phyloP scores from a whole-genome alignment of 1,140 invertebrate genomes.

The Trachymyrmex septentrionalis region DNA sequence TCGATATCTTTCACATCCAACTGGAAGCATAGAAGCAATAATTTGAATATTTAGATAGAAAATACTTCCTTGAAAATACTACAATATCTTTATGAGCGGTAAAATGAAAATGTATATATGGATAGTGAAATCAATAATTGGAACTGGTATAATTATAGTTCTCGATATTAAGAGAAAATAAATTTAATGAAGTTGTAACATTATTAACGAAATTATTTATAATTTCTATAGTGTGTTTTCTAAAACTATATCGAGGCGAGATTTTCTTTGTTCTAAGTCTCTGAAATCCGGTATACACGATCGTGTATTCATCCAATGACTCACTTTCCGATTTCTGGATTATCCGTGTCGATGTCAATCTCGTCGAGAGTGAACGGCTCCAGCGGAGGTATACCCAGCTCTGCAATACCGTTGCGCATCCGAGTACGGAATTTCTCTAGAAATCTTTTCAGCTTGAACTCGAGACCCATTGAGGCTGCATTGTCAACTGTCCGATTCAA shows the following conservation, averaged over 20 bases:
- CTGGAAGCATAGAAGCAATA: not conserved
- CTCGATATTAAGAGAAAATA: not conserved
- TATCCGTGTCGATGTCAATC: constrained; percentile 77
- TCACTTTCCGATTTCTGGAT: constrained; percentile 83
- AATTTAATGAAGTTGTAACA: not conserved
- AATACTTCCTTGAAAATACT: not conserved
- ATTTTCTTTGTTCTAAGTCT: not conserved
- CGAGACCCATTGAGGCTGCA: constrained; percentile 82
- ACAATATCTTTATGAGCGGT: not conserved
- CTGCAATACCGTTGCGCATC: constrained; percentile 83
- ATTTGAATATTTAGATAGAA: not conserved
- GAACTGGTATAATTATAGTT: not conserved
- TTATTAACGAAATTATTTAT: not conserved
- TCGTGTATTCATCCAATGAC: constrained; percentile 35
- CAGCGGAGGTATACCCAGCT: constrained; percentile 80
- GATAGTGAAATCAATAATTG: not conserved
- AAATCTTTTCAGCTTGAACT: constrained; percentile 82
- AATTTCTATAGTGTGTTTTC: not conserved
- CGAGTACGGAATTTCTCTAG: constrained; percentile 82
- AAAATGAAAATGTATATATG: not conserved
- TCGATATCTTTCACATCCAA: not conserved
- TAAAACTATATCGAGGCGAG: not conserved
- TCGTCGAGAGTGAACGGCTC: constrained; percentile 80
- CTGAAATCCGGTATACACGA: not conserved
- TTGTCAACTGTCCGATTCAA: constrained; percentile 84